Evolutionary conservation across 1,140 invertebrate species (phyloP), one percentile per base, ranked within the genome.

Genomic region (Tetragonula clypearis): DNA sequence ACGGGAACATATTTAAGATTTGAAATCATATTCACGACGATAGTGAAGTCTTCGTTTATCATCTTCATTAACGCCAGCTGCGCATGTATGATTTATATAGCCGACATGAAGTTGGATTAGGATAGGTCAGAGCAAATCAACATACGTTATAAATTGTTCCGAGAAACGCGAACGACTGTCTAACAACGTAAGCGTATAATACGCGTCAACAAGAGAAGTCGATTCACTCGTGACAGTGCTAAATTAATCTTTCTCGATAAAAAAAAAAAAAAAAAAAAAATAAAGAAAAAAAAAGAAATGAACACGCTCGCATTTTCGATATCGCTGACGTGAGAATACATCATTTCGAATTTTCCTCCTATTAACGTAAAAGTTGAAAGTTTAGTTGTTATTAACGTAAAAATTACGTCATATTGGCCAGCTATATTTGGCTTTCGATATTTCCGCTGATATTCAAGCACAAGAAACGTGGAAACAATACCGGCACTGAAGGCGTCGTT

Each of bases 51-150:
- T 15, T 9, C 66, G 21, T 79, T 79, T 53, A n/a, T 41, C 53
- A 8, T 35, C 23, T 56, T 79, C 35, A n/a, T 69, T 30, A 69
- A 35, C 41, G n/a, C 23, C 30, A 21, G n/a, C 26, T 49, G n/a
- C 23, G 5, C 12, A 62, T n/a, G 21, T 8, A n/a, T 62, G n/a
- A 62, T 30, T 1, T 53, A 12, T 30, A n/a, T 41, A 53, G 56
- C 55, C 41, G 49, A 41, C 21, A 35, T 35, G 56, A 53, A 35
- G 77, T 56, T 58, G 17, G 58, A 73, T 55, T 80, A 60, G 41
- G 41, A 72, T 84, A 84, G 82, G 82, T 84, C 82, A 80, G 49
- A 55, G 56, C 1, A 5, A 41, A 56, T 1, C 21, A 21, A 55
- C 17, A 26, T 15, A 19, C 30, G 23, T 35, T 72, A 19, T 35